Conservation (phyloP, 2,797 vertebrate genomes). For the Scleropages formosus region DNA sequence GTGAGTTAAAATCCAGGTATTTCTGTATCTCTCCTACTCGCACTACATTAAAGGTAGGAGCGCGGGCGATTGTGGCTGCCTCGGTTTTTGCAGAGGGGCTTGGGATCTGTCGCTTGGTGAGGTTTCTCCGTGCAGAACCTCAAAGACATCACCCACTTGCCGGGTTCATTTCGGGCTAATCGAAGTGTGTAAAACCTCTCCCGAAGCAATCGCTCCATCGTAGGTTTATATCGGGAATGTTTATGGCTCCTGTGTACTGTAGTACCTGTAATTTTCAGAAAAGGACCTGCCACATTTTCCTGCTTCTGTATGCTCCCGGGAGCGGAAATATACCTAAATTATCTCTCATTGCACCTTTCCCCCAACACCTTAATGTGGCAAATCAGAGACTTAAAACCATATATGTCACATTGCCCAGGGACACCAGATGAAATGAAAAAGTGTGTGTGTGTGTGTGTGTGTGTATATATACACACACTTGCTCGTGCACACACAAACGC, state of each 20-base stretch:
- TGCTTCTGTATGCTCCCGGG: slow-evolving; percentile 69
- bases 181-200: slow-evolving; percentile 79
- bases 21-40: not conserved
- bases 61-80: not conserved
- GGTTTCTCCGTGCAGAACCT: slow-evolving; percentile 63
- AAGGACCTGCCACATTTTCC: slow-evolving; percentile 63
- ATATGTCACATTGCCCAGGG: slow-evolving; percentile 73
- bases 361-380: slow-evolving; percentile 66
- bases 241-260: slow-evolving; percentile 69
- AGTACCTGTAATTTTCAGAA: slow-evolving; percentile 76
- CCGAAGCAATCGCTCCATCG: slow-evolving; percentile 73
- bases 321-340: slow-evolving; percentile 69
- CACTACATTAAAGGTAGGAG: not conserved
- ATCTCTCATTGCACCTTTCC: slow-evolving; percentile 78
- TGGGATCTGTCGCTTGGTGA: slow-evolving; percentile 51
- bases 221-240: slow-evolving; percentile 70
- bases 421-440: slow-evolving; percentile 72
- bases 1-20: no score
- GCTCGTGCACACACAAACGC: slow-evolving; percentile 2
- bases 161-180: slow-evolving; percentile 77
- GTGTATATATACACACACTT: slow-evolving; percentile 43
- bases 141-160: slow-evolving; percentile 67
- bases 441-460: slow-evolving; percentile 60
- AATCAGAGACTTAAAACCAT: slow-evolving; percentile 71
- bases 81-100: slow-evolving; percentile 24